phyloP scores from a whole-genome alignment of 1,140 invertebrate species.

The Orius insidiosus region DNA sequence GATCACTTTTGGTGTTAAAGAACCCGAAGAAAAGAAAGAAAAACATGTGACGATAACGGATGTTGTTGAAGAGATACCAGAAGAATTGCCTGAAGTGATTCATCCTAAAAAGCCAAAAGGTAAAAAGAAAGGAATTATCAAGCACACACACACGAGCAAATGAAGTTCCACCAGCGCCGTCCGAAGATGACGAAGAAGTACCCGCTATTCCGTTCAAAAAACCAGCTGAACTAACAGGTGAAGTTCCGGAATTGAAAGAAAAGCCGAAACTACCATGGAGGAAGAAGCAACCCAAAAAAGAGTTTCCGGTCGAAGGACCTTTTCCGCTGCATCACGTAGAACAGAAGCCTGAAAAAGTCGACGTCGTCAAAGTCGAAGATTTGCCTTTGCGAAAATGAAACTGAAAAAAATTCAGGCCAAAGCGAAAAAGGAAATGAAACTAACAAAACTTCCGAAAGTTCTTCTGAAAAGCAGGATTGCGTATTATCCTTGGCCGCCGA shows the following conservation, averaged over 20 bases:
- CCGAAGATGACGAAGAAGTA: constrained; percentile 15
- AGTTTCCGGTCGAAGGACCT: constrained; percentile 29
- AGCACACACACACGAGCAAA: constrained; percentile 6
- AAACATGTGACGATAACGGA: constrained; percentile 8
- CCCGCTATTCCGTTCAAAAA: constrained; percentile 7
- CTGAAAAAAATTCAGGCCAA: constrained; percentile 37
- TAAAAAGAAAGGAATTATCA: constrained; percentile 17
- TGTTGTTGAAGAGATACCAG: constrained; percentile 11
- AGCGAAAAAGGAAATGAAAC: constrained; percentile 30
- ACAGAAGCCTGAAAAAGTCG: constrained; percentile 28
- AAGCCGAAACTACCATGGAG: constrained; percentile 19
- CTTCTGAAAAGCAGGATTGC: constrained; percentile 43
- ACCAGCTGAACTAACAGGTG: constrained; percentile 11
- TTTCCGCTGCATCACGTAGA: constrained; percentile 22
- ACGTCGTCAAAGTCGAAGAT: constrained; percentile 26
- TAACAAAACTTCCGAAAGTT: constrained; percentile 38
- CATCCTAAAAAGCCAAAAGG: neutral
- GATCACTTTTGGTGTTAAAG: constrained; percentile 9
- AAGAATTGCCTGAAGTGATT: constrained; percentile 12
- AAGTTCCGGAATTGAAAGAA: constrained; percentile 11
- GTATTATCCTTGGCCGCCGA: constrained; percentile 29
- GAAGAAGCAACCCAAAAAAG: constrained; percentile 29
- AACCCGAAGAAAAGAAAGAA: constrained; percentile 4
- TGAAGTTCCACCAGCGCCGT: neutral
- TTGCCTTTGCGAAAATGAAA: constrained; percentile 42